Evolutionary conservation across 92 coral and sea anemone species (phyloP), one percentile per base, ranked within the genome.

Genomic region (Epizoanthus scotinus): DNA sequence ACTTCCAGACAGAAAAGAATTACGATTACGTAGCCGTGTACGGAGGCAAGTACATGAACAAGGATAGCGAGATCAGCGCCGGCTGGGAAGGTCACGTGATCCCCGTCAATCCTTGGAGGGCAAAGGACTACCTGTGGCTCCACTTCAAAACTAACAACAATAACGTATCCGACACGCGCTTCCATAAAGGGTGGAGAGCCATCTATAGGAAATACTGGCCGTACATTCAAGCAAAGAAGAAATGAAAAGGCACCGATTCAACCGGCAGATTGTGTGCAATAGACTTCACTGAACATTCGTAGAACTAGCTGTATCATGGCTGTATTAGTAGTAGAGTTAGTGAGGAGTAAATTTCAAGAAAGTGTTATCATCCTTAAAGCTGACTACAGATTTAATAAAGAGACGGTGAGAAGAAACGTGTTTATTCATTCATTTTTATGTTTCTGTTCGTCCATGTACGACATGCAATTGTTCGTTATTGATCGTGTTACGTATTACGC

Each of bases 1-100:
- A 87, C 44, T 90, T 90, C 71, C 84, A 81, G 44, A 95, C 98
- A 4, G 94, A 95, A 59, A 53, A 56, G 18, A 68, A 50, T 22
- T 86, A 92, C 69, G 99, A 95, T 28, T 61, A 56, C 19, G 81
- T 90, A 5, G 59, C 53, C 40, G 62, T 87, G 24, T 63, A 59
- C 71, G 53, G 77, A 0, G 93, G 90, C n/a, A 78, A 86, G 60
- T 52, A 65, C 65, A 84, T 79, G 73, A 67, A 66, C 28, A 78
- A 75, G 19, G 88, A 88, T 0, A 47, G 20, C 0, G 73, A 57
- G 60, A n/a, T 80, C 17, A 78, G 73, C 4, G 78, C 79, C 64
- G 90, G 87, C 10, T 89, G 90, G 92, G 44, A 65, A 0, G 96
- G 96, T 22, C 85, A 73, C 59, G 82, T 71, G 10, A 44, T 88